Base-by-base conservation (phyloP, 2,888 invertebrate species). In the Entomobrya proxima region DNA sequence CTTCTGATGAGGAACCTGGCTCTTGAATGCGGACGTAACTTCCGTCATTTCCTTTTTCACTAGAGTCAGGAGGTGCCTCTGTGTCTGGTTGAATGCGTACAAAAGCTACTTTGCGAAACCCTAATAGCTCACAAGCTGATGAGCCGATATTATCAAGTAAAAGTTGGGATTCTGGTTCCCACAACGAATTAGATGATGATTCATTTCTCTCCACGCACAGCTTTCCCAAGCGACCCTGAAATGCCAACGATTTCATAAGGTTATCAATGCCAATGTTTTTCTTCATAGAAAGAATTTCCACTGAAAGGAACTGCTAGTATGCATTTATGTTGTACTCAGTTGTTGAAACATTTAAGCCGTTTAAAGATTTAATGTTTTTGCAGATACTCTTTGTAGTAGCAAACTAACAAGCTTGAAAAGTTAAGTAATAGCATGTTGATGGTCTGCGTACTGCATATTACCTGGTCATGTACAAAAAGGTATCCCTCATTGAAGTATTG, bases 21-120 rank as follows among this genome's bases (percentile, higher is more conserved):
- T 97, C 96, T 87, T 96, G 94, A 91, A 97, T 96, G 91, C 95
- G 94, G 0, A 97, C 96, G 91, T 97, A 97, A 86, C 95, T 93
- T 50, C 94, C 92, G 37, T 92, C 91, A 40, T 75, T 69, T 30
- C 52, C 86, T 24, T 76, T 74, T 52, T 88, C 83, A n/a, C 79
- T 72, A 13, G 72, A 64, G 30, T 88, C 89, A 35, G 69, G 74
- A 18, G 86, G 40, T 1, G 87, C 86, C 91, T 94, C 94, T 7
- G 93, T 93, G 90, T 95, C 95, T 78, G 93, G 93, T 88, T 93
- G 93, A 3, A 94, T 93, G 91, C 95, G 94, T n/a, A 95, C 95
- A 35, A 94, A 94, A 89, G 94, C 93, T 30, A 96, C 94, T 87
- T 95, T 93, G 91, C 96, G 96, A 92, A 88, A 88, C 47, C 85